These are phyloP conservation scores for Ernsta delagoae DNA, from an alignment of 2,888 invertebrate species.

Conservation along the genomic window DNA sequence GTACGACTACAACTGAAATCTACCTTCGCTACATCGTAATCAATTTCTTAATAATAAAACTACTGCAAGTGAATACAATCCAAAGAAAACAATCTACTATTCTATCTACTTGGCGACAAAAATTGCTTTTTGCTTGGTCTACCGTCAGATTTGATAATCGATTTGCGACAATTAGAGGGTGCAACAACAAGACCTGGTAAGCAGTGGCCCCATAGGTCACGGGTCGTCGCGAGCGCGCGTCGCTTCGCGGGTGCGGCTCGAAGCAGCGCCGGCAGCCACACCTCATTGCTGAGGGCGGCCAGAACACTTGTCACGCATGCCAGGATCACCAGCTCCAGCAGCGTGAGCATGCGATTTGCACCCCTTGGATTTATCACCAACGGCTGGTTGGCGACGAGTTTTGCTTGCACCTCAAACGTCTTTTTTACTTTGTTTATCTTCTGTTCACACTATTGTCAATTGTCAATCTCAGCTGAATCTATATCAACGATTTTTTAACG, in stretches of 20 bases:
- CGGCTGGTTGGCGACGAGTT: not conserved
- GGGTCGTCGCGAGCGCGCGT: constrained; percentile 42
- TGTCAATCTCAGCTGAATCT: not conserved
- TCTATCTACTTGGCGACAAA: too few relatives aligned
- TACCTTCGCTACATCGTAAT: not conserved
- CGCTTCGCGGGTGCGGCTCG: constrained; percentile 64
- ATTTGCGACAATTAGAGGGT: too few relatives aligned
- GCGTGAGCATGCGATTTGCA: constrained; percentile 61
- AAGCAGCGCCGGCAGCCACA: constrained; percentile 71
- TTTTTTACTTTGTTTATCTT: not conserved
- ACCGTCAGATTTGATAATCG: too few relatives aligned
- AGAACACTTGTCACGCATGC: constrained; percentile 70
- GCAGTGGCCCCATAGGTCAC: constrained; percentile 42
- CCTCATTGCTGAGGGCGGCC: constrained; percentile 69
- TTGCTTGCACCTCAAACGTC: not conserved
- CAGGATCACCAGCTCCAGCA: constrained; percentile 65
- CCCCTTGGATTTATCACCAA: constrained; percentile 23
- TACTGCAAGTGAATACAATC: too few relatives aligned
- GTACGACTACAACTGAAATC: not conserved
- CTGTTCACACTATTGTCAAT: not conserved
- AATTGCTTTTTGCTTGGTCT: too few relatives aligned
- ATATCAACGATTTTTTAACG: not conserved
- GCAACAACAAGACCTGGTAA: constrained; percentile 42
- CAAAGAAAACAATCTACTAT: too few relatives aligned
- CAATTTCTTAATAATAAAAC: not conserved